Percentiles rank a stretch among this genome's conserved stretches.
Evolutionary conservation across 2,888 invertebrate species (phyloP).

Genomic region (Tortrix viridana): DNA sequence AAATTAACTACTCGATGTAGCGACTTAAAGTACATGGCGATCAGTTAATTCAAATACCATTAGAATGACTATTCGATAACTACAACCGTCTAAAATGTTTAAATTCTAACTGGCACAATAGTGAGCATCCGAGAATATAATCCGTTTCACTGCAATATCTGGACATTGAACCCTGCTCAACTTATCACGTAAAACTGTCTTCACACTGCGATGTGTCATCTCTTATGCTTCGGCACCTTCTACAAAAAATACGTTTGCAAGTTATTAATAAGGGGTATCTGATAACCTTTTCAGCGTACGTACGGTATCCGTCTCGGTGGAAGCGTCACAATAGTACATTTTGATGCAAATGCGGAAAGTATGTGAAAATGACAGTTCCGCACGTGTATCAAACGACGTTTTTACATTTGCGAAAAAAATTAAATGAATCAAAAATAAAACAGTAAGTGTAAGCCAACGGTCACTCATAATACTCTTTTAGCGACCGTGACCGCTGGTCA

Average conservation of each 20-base stretch:
- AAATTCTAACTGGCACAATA: slow-evolving; percentile 78
- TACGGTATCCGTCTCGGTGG: no score
- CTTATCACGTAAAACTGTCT: slow-evolving; percentile 63
- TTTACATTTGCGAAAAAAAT: no score
- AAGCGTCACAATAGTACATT: no score
- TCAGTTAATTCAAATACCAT: slow-evolving; percentile 53
- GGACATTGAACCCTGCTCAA: slow-evolving; percentile 74
- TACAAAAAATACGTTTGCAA: slow-evolving; percentile 47
- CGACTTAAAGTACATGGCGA: slow-evolving; percentile 55
- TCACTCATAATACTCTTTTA: no score
- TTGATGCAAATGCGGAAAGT: no score
- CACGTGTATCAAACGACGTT: no score
- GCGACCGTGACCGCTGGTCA: no score
- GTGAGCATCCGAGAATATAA: slow-evolving; percentile 75
- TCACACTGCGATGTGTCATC: slow-evolving; percentile 44
- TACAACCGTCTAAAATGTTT: slow-evolving; percentile 67
- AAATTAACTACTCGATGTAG: slow-evolving; percentile 39
- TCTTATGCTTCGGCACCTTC: slow-evolving; percentile 72
- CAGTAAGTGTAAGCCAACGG: no score
- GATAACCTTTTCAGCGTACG: no score
- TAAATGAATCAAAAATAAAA: no score
- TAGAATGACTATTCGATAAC: slow-evolving; percentile 61
- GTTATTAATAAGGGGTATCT: not conserved
- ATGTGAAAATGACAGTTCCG: no score
- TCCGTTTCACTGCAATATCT: slow-evolving; percentile 58